phyloP scores from a whole-genome alignment of 2,113 vertebrate genomes.

The Sceloporus undulatus region DNA sequence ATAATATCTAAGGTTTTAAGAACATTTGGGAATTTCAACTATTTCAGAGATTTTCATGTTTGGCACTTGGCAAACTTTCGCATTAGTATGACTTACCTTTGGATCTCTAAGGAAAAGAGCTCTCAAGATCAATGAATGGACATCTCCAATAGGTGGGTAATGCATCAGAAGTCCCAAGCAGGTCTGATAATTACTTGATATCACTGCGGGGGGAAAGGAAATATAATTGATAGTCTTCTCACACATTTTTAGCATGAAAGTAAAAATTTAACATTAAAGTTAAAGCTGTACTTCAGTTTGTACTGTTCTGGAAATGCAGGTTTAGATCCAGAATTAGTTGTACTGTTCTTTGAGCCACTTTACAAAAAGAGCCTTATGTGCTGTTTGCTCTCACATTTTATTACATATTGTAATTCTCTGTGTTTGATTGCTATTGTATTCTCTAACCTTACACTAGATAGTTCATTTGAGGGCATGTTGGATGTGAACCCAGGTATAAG shows the following conservation, averaged over 20 bases:
- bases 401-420: background rate
- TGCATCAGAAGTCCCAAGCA: slow-evolving; percentile 98
- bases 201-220: slow-evolving; percentile 83
- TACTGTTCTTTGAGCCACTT: background rate
- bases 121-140: slow-evolving; percentile 94
- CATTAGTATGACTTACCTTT: slow-evolving; percentile 84
- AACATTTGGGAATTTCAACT: background rate
- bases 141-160: slow-evolving; percentile 93
- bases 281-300: background rate
- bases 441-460: background rate
- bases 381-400: background rate
- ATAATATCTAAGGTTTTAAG: slow-evolving; percentile 12
- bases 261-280: background rate
- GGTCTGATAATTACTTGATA: slow-evolving; percentile 98
- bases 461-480: background rate
- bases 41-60: background rate
- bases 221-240: background rate
- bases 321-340: background rate
- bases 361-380: too few species aligned
- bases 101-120: slow-evolving; percentile 97
- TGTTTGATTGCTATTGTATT: slow-evolving; percentile 44
- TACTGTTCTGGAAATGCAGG: background rate
- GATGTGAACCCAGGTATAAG: slow-evolving; percentile 74
- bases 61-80: background rate
- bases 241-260: background rate